A percentile compares a stretch with the other conserved stretches of the same genome.
Conservation (phyloP, 2,113 vertebrate species). For the Dendrocopos noguchii region DNA sequence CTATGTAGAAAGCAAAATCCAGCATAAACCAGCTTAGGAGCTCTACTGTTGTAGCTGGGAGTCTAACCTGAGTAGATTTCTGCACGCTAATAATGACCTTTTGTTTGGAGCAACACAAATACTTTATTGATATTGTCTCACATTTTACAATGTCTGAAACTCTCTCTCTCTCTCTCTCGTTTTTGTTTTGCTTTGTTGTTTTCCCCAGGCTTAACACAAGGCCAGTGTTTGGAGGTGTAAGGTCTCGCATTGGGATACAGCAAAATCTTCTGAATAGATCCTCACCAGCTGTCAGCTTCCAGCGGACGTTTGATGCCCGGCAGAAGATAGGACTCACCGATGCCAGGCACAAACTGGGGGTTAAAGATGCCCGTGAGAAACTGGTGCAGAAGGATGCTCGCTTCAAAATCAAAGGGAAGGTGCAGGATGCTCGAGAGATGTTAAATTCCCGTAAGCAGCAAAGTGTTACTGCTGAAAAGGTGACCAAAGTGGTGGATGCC, state of each 20-base stretch:
- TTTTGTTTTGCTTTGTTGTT: neutral
- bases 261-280: slow-evolving; percentile 68
- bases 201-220: slow-evolving; percentile 68
- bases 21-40: neutral
- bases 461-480: slow-evolving; percentile 72
- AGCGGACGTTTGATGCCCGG: slow-evolving; percentile 88
- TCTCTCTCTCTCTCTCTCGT: neutral
- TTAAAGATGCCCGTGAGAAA: slow-evolving; percentile 94
- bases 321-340: slow-evolving; percentile 92
- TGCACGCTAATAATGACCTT: neutral
- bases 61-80: neutral
- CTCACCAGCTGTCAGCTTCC: slow-evolving; percentile 62
- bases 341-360: slow-evolving; percentile 87
- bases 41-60: neutral
- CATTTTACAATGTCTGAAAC: neutral
- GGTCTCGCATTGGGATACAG: slow-evolving; percentile 76
- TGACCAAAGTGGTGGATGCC: slow-evolving; percentile 87
- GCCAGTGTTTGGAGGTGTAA: slow-evolving; percentile 73
- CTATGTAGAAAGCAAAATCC: neutral
- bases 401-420: slow-evolving; percentile 90
- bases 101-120: neutral
- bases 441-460: slow-evolving; percentile 92
- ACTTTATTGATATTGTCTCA: neutral
- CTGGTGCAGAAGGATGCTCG: slow-evolving; percentile 91
- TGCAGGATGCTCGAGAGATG: slow-evolving; percentile 94